Conservation (phyloP, 2,113 vertebrate species). For the Rutilus rutilus region DNA sequence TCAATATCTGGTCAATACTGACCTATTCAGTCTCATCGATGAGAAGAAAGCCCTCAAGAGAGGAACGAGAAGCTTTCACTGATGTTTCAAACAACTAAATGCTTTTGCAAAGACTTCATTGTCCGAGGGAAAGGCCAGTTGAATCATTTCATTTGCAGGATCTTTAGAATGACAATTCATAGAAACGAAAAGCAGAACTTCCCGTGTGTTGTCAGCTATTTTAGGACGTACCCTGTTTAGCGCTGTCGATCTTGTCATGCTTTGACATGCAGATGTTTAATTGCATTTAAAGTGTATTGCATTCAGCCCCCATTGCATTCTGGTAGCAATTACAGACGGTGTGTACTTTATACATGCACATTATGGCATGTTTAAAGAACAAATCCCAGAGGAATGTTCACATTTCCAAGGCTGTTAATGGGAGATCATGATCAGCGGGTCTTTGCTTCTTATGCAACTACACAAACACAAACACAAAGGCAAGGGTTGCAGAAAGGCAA, state of each 20-base stretch:
- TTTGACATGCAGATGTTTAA: conserved; percentile 26
- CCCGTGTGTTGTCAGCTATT: conserved; percentile 15
- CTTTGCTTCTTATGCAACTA: neutral
- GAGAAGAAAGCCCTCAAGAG: neutral
- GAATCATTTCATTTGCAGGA: neutral
- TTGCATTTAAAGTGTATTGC: conserved; percentile 2
- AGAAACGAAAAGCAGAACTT: neutral
- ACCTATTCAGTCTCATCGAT: neutral
- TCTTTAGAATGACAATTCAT: neutral
- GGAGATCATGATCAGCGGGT: neutral
- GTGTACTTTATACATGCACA: conserved; percentile 38
- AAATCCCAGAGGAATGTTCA: conserved; percentile 58
- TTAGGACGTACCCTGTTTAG: conserved; percentile 7
- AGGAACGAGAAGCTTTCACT: neutral
- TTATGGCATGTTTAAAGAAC: conserved; percentile 53
- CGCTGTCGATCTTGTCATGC: neutral
- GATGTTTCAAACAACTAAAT: neutral
- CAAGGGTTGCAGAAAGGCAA: neutral
- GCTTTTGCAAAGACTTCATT: neutral
- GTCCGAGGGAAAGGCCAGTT: neutral
- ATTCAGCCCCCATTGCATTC: conserved; percentile 49
- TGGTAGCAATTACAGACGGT: conserved; percentile 54
- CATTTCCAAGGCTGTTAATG: conserved; percentile 10
- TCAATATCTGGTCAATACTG: neutral
- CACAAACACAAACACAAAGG: neutral